Evolutionary conservation across 2,113 vertebrate species (phyloP), one percentile per base, ranked within the genome.

Genomic region (Beaufortia kweichowensis): DNA sequence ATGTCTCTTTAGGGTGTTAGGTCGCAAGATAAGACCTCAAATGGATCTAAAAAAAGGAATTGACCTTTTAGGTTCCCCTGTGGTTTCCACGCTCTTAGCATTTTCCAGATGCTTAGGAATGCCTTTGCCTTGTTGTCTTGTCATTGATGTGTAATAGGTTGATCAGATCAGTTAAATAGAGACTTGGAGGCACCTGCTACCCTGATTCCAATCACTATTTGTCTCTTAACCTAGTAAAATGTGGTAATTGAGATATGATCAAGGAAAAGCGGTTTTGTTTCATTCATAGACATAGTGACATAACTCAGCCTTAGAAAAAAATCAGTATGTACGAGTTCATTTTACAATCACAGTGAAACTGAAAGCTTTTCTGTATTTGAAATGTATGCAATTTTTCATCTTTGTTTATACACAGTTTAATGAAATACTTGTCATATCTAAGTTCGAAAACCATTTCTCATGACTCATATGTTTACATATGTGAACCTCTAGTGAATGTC

Each of bases 101-200:
- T 63, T 70, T 74, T 39, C 57, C 14, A 24, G 24, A 79, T 75
- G 55, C 63, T 64, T 55, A 4, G 53, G 53, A 4, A 29, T 76
- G 35, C 23, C 39, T 77, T 35, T 55, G 67, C 67, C 48, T n/a
- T 46, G 75, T 48, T 61, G 65, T 70, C 14, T 80, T 70, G 35
- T 71, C 26, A 24, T n/a, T 59, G 56, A 12, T 2, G 24, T 79
- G 24, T 33, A 35, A 74, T 80, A 26, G 19, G 21, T 26, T 43
- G 48, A 61, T 43, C 56, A 70, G 60, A 76, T 76, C 43, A 24
- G n/a, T 46, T 76, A 39, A 39, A 4, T 26, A 43, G 24, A 74
- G 70, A 74, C 56, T 23, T 8, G 1, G 11, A 46, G 70, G 70
- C 56, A 48, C 70, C 70, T 61, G 35, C 56, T 43, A 4, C 17